phyloP scores from a whole-genome alignment of 1,140 invertebrate species.

The Hyles vespertilio region DNA sequence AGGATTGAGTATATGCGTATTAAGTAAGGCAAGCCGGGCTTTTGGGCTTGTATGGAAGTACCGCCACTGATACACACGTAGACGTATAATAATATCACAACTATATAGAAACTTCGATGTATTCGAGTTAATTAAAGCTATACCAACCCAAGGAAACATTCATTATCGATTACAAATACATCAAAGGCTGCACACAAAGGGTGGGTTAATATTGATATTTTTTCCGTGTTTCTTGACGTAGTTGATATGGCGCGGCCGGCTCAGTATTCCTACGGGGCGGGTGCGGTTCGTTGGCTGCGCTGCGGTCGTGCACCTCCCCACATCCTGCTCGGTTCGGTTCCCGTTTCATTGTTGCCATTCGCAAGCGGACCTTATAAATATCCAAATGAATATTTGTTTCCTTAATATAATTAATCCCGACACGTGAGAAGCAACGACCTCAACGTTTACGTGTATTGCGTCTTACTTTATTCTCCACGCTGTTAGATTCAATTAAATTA shows the following conservation, averaged over 20 bases:
- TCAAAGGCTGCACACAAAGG: too few species aligned
- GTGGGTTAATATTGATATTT: too few species aligned
- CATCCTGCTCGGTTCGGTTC: slow-evolving; percentile 46
- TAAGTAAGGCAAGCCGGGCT: too few species aligned
- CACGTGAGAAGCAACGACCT: slow-evolving; percentile 17
- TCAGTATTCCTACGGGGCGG: slow-evolving; percentile 40
- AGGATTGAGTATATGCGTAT: too few species aligned
- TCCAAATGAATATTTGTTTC: slow-evolving; percentile 31
- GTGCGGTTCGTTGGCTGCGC: slow-evolving; percentile 44
- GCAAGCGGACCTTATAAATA: slow-evolving; percentile 14
- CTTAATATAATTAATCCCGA: slow-evolving; percentile 8
- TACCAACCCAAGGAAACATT: too few species aligned
- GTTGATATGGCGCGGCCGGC: neutral
- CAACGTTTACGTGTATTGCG: slow-evolving; percentile 22
- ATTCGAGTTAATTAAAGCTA: too few species aligned
- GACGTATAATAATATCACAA: too few species aligned
- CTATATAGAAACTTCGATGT: too few species aligned
- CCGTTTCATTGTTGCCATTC: slow-evolving; percentile 43
- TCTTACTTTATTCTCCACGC: slow-evolving; percentile 13
- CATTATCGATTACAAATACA: too few species aligned
- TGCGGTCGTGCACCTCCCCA: slow-evolving; percentile 46
- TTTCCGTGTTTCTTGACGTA: neutral
- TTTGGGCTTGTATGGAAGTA: too few species aligned
- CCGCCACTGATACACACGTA: too few species aligned
- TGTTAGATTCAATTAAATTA: neutral